These are phyloP conservation scores for Leptinotarsa juncta DNA, from an alignment of 2,888 invertebrate genomes.

Conservation along the genomic window DNA sequence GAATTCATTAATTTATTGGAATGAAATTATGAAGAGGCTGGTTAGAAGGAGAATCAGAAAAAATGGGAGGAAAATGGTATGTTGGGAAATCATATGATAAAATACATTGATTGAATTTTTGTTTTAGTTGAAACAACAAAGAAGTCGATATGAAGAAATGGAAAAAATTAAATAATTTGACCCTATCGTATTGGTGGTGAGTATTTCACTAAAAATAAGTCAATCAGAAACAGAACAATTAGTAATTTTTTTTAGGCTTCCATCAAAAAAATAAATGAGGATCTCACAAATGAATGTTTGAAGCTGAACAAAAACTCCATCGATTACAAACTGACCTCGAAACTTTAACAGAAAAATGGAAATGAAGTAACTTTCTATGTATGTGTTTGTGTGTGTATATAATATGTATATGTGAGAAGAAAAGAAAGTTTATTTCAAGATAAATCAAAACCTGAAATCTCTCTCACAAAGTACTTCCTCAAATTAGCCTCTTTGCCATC, in stretches of 20 bases:
- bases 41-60: constrained; percentile 66
- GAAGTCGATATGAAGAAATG: constrained; percentile 72
- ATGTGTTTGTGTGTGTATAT: background rate
- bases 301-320: constrained; percentile 52
- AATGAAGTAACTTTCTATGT: background rate
- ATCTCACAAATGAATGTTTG: constrained; percentile 51
- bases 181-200: constrained; percentile 68
- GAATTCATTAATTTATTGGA: constrained; percentile 59
- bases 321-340: constrained; percentile 50
- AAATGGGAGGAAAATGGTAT: constrained; percentile 75
- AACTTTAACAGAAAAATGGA: constrained; percentile 40
- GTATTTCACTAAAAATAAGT: constrained; percentile 36
- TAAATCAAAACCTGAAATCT: constrained; percentile 13
- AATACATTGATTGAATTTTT: constrained; percentile 68
- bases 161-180: constrained; percentile 69
- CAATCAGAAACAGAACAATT: background rate
- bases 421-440: constrained; percentile 13
- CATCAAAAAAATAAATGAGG: constrained; percentile 49
- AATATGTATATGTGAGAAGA: constrained; percentile 12
- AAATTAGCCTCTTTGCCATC: constrained; percentile 56
- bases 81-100: constrained; percentile 82
- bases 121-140: constrained; percentile 71
- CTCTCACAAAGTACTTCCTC: constrained; percentile 38
- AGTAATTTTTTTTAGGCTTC: constrained; percentile 42
- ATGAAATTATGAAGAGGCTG: constrained; percentile 56